Evolutionary conservation across 2,113 vertebrate species (phyloP).

Genomic region (Solea senegalensis): DNA sequence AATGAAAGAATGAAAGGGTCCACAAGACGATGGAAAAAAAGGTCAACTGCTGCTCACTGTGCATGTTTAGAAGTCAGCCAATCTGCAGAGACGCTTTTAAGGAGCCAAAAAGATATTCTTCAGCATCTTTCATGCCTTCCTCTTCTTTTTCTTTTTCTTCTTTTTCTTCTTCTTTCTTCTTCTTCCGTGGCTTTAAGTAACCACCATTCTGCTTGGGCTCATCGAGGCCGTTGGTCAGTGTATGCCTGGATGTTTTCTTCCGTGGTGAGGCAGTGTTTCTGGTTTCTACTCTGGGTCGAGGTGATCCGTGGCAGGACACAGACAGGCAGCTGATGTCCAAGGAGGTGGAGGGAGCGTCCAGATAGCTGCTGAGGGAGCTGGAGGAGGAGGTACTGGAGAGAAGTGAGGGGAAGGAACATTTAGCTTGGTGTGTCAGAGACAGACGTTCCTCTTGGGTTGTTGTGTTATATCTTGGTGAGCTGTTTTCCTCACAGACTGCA

Average conservation of each 20-base stretch:
- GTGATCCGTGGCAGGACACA: slow-evolving; percentile 29
- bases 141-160: slow-evolving; percentile 48
- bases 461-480: neutral
- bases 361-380: slow-evolving; percentile 52
- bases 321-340: slow-evolving; percentile 26
- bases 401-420: slow-evolving; percentile 37
- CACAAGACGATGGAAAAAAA: slow-evolving; percentile 12
- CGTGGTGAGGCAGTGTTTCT: neutral
- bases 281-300: slow-evolving; percentile 1
- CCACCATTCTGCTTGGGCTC: slow-evolving; percentile 24
- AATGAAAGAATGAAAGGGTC: slow-evolving; percentile 2
- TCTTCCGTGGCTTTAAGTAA: slow-evolving; percentile 46
- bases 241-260: slow-evolving; percentile 5
- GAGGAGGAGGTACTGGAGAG: slow-evolving; percentile 56
- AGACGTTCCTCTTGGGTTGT: slow-evolving; percentile 6
- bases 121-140: slow-evolving; percentile 1
- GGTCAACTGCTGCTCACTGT: slow-evolving; percentile 30
- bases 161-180: slow-evolving; percentile 50
- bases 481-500: neutral
- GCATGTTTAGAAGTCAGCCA: slow-evolving; percentile 1
- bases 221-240: slow-evolving; percentile 53
- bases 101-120: slow-evolving; percentile 12
- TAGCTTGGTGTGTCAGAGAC: slow-evolving; percentile 24
- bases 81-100: slow-evolving; percentile 4
- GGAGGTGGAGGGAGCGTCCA: slow-evolving; percentile 48